A percentile compares a stretch with the other conserved stretches of the same genome.
These are phyloP conservation scores for Cydia pomonella DNA, from an alignment of 1,140 invertebrate genomes.

Conservation along the genomic window DNA sequence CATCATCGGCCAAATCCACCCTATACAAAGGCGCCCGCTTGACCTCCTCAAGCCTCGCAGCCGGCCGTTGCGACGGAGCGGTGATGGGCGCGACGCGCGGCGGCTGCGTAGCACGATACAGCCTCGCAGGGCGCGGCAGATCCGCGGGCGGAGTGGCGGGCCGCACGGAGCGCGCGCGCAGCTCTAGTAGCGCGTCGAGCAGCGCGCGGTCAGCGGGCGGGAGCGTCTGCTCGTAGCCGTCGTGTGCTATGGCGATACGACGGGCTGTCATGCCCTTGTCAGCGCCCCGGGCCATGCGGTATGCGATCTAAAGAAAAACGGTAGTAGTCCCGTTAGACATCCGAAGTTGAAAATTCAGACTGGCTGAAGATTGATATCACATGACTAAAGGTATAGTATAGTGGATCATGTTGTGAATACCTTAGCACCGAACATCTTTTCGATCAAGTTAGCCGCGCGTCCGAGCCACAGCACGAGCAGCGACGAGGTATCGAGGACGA, in stretches of 20 bases:
- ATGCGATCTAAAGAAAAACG: constrained; percentile 59
- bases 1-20: constrained; percentile 88
- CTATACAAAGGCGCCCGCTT: constrained; percentile 91
- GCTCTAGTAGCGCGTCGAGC: constrained; percentile 86
- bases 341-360: too few relatives aligned
- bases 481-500: constrained; percentile 87
- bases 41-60: constrained; percentile 92
- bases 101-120: constrained; percentile 74
- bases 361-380: too few relatives aligned
- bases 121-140: constrained; percentile 81
- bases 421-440: constrained; percentile 85
- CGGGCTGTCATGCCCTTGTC: constrained; percentile 71
- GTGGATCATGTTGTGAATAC: constrained; percentile 50
- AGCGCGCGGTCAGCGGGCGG: constrained; percentile 83
- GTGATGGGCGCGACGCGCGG: constrained; percentile 85
- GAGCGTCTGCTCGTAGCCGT: constrained; percentile 91
- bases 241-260: constrained; percentile 89
- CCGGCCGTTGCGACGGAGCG: constrained; percentile 90
- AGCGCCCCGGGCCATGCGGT: constrained; percentile 70
- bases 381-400: background rate
- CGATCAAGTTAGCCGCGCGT: constrained; percentile 84
- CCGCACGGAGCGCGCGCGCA: constrained; percentile 83
- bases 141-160: constrained; percentile 78
- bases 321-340: too few relatives aligned
- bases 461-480: constrained; percentile 92